Evolutionary conservation across 2,888 invertebrate species (phyloP).

Genomic region (Ariolimax columbianus): DNA sequence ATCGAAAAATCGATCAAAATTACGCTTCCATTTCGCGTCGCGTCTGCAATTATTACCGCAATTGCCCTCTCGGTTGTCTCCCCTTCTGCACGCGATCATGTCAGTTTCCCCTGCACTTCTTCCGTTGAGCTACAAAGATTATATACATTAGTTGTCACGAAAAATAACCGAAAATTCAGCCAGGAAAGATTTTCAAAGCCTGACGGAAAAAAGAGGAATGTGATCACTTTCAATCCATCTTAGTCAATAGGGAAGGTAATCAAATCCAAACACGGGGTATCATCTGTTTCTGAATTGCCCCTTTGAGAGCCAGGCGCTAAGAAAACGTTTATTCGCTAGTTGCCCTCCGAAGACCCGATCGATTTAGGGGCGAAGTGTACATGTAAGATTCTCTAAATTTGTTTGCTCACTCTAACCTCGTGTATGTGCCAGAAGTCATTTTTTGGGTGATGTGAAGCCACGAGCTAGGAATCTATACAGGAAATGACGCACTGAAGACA

Average conservation of each 20-base stretch:
- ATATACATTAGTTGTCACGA: conserved; percentile 46
- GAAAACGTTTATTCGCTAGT: conserved; percentile 39
- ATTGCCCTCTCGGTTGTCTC: conserved; percentile 33
- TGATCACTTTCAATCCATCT: conserved; percentile 45
- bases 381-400: conserved; percentile 40
- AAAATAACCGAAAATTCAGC: conserved; percentile 45
- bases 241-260: conserved; percentile 45
- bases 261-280: conserved; percentile 48
- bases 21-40: conserved; percentile 46
- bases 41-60: conserved; percentile 45
- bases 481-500: conserved; percentile 27
- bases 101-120: conserved; percentile 1
- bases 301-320: conserved; percentile 35
- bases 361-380: conserved; percentile 24
- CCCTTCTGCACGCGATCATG: conserved; percentile 36
- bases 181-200: conserved; percentile 22
- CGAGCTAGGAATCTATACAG: neutral
- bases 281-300: conserved; percentile 44
- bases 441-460: neutral
- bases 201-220: conserved; percentile 27
- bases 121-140: conserved; percentile 38
- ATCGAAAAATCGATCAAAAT: conserved; percentile 46
- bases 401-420: conserved; percentile 1
- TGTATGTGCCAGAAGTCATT: conserved; percentile 28
- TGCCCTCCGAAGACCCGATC: conserved; percentile 29